Percentiles rank a stretch among this genome's conserved stretches.
phyloP scores from a whole-genome alignment of 2,113 vertebrate genomes.

The Leptodactylus fuscus region DNA sequence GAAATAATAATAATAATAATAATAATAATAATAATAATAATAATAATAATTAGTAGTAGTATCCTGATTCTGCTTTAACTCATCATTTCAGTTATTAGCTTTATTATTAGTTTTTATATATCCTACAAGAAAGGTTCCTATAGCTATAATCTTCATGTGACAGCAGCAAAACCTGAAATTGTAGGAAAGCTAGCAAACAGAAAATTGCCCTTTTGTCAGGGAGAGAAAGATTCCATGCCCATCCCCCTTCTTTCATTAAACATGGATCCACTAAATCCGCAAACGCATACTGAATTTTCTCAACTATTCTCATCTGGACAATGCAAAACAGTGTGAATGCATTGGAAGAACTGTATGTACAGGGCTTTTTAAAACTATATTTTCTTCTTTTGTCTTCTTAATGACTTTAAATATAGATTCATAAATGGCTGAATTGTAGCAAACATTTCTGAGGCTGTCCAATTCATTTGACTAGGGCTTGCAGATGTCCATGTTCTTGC shows the following conservation, averaged over 20 bases:
- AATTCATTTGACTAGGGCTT: too few relatives aligned
- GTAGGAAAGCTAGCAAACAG: neutral
- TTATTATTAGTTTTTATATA: too few relatives aligned
- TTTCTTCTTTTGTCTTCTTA: neutral
- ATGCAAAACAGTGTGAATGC: neutral
- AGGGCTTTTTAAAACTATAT: too few relatives aligned
- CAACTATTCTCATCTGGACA: neutral
- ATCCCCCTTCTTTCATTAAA: neutral
- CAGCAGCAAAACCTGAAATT: neutral
- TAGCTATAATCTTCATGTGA: neutral
- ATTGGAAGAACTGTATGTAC: neutral
- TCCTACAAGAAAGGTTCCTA: neutral
- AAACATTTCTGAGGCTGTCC: too few relatives aligned
- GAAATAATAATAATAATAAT: neutral
- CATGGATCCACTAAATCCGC: neutral
- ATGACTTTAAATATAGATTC: too few relatives aligned
- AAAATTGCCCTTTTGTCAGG: neutral
- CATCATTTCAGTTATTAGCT: too few relatives aligned
- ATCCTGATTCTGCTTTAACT: too few relatives aligned
- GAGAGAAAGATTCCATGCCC: neutral
- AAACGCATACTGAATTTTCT: neutral
- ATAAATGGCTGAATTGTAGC: too few relatives aligned
- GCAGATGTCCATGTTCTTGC: too few relatives aligned
- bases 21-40: too few relatives aligned
- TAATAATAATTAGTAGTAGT: too few relatives aligned